Evolutionary conservation across 2,888 invertebrate species (phyloP).

Genomic region (Drosophila trichaetosa): DNA sequence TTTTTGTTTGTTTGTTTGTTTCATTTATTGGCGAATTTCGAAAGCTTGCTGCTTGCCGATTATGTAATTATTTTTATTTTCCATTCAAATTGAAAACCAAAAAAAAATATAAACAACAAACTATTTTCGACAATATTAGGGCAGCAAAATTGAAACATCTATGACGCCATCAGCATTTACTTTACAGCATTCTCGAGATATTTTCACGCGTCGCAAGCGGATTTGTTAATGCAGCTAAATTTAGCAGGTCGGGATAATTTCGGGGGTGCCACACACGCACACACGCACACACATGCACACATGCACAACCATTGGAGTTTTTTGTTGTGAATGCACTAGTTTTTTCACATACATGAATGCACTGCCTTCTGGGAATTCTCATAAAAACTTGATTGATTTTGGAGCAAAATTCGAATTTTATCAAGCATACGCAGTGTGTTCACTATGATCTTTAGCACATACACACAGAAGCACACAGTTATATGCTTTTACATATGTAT

Average conservation of each 20-base stretch:
- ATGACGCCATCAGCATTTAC: slow-evolving; percentile 40
- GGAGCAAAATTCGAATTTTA: slow-evolving; percentile 35
- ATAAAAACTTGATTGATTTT: slow-evolving; percentile 67
- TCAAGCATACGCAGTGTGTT: slow-evolving; percentile 58
- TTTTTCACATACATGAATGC: slow-evolving; percentile 25
- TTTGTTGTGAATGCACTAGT: slow-evolving; percentile 45
- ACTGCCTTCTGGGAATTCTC: slow-evolving; percentile 28
- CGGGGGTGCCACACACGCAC: slow-evolving; percentile 28
- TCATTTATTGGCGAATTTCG: slow-evolving; percentile 41
- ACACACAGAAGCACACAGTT: slow-evolving; percentile 26
- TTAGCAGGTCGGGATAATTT: slow-evolving; percentile 56
- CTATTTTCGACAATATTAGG: slow-evolving; percentile 51
- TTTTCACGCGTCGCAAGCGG: slow-evolving; percentile 35
- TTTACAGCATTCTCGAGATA: slow-evolving; percentile 44
- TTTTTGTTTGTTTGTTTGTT: slow-evolving; percentile 30
- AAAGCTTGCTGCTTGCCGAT: slow-evolving; percentile 34
- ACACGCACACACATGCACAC: slow-evolving; percentile 24
- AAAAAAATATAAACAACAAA: background rate
- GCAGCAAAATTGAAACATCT: slow-evolving; percentile 55
- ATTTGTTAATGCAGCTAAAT: slow-evolving; percentile 73
- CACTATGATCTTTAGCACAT: slow-evolving; percentile 22
- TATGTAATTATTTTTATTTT: slow-evolving; percentile 62
- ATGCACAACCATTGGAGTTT: slow-evolving; percentile 9
- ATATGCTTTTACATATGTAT: slow-evolving; percentile 17
- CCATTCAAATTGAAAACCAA: slow-evolving; percentile 43